Conservation (phyloP, 1,140 invertebrate genomes). For the Drosophila kohkoa region DNA sequence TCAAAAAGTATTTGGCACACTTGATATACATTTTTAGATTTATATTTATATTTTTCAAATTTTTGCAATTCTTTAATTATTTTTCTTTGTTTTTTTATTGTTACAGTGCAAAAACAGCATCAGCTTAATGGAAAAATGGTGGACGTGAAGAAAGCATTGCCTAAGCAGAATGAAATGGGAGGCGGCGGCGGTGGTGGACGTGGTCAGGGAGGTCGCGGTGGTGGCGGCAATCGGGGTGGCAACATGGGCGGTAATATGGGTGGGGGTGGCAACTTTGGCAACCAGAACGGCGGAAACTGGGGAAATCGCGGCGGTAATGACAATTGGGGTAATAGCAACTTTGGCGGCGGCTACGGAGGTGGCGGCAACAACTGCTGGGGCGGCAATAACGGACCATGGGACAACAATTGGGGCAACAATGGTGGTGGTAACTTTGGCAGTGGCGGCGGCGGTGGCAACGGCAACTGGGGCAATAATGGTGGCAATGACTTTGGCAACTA, state of each 20-base stretch:
- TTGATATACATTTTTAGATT: not conserved
- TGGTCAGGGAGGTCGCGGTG: constrained; percentile 62
- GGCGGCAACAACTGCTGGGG: constrained; percentile 81
- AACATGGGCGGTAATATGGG: constrained; percentile 66
- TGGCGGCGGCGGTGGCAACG: constrained; percentile 53
- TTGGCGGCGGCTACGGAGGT: constrained; percentile 85
- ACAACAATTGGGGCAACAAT: constrained; percentile 85
- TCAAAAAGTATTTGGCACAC: constrained; percentile 77
- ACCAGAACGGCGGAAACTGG: constrained; percentile 87
- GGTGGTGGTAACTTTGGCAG: constrained; percentile 66
- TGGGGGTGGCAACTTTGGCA: constrained; percentile 78
- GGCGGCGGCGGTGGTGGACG: constrained; percentile 69
- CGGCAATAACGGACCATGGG: constrained; percentile 84
- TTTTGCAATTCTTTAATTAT: not conserved
- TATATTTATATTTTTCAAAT: not conserved
- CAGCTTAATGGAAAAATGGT: constrained; percentile 91
- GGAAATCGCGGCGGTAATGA: constrained; percentile 89
- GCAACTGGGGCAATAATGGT: constrained; percentile 76
- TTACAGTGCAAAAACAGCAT: constrained; percentile 89
- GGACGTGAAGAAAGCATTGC: constrained; percentile 92
- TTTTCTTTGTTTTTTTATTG: constrained; percentile 24
- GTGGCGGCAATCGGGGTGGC: constrained; percentile 60
- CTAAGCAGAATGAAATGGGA: constrained; percentile 89
- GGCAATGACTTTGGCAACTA: constrained; percentile 89
- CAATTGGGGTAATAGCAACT: constrained; percentile 86